A percentile compares a stretch with the other conserved stretches of the same genome.
Evolutionary conservation across 2,797 vertebrate species (phyloP).

Genomic region (Silurus aristotelis): DNA sequence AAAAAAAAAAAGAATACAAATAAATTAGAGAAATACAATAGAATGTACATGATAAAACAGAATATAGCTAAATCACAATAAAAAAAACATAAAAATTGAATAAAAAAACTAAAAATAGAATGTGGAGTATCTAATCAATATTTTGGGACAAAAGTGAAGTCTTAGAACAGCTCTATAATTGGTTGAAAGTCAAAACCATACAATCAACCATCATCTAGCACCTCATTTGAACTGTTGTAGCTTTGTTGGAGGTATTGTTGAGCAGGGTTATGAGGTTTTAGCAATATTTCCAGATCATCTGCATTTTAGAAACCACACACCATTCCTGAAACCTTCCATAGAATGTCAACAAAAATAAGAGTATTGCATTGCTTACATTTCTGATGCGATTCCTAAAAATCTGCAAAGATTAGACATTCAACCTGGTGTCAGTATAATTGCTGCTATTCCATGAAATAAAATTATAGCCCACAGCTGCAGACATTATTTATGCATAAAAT

Average conservation of each 20-base stretch:
- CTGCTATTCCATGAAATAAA: conserved; percentile 24
- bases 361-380: neutral
- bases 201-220: neutral
- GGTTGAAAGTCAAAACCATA: neutral
- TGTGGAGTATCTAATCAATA: neutral
- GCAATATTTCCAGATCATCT: neutral
- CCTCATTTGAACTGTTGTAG: neutral
- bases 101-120: no score
- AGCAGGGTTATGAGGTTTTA: neutral
- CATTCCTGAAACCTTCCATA: neutral
- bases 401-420: neutral
- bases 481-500: conserved; percentile 29
- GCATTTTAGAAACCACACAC: neutral
- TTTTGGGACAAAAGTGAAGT: neutral
- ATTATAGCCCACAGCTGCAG: conserved; percentile 8
- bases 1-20: no score
- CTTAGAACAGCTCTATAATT: neutral
- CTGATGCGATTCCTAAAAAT: neutral
- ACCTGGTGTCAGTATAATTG: conserved; percentile 9
- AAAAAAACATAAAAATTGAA: no score
- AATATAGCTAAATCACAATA: no score
- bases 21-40: no score
- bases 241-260: neutral
- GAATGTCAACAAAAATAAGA: neutral
- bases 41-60: no score